phyloP scores from a whole-genome alignment of 2,113 vertebrate species.

The Poeciliopsis turrubarensis region DNA sequence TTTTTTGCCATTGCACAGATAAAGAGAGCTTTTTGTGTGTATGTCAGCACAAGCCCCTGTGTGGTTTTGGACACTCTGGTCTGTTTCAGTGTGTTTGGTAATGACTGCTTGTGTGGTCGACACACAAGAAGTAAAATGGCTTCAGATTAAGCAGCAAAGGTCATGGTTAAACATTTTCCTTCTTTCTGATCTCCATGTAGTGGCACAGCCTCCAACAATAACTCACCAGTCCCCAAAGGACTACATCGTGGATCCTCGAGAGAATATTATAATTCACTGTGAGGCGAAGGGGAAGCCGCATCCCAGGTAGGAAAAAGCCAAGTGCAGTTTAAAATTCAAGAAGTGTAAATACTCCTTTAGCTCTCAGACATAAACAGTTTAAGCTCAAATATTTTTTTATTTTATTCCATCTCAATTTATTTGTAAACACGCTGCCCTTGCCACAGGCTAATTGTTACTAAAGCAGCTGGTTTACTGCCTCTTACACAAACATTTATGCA shows the following conservation, averaged over 20 bases:
- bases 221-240: slow-evolving; percentile 96
- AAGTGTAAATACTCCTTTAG: not conserved
- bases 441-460: not conserved
- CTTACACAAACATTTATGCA: not conserved
- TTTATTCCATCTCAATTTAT: not conserved
- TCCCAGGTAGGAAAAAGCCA: slow-evolving; percentile 83
- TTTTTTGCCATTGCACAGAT: slow-evolving; percentile 16
- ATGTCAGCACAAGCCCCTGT: slow-evolving; percentile 41
- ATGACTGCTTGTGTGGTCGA: slow-evolving; percentile 45
- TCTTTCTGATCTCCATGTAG: slow-evolving; percentile 75
- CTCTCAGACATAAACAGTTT: slow-evolving; percentile 18
- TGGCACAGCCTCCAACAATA: slow-evolving; percentile 95
- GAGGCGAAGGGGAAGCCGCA: slow-evolving; percentile 96
- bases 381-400: slow-evolving; percentile 4
- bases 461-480: not conserved
- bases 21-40: slow-evolving; percentile 39
- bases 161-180: slow-evolving; percentile 46
- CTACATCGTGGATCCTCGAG: slow-evolving; percentile 95
- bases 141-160: slow-evolving; percentile 46
- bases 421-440: not conserved
- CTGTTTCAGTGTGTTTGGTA: slow-evolving; percentile 43
- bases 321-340: slow-evolving; percentile 22
- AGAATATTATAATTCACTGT: slow-evolving; percentile 94
- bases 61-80: slow-evolving; percentile 5
- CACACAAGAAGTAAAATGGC: slow-evolving; percentile 32